Percentiles rank a stretch among this genome's conserved stretches.
phyloP scores from a whole-genome alignment of 2,797 vertebrate species.

The Amazona ochrocephala region DNA sequence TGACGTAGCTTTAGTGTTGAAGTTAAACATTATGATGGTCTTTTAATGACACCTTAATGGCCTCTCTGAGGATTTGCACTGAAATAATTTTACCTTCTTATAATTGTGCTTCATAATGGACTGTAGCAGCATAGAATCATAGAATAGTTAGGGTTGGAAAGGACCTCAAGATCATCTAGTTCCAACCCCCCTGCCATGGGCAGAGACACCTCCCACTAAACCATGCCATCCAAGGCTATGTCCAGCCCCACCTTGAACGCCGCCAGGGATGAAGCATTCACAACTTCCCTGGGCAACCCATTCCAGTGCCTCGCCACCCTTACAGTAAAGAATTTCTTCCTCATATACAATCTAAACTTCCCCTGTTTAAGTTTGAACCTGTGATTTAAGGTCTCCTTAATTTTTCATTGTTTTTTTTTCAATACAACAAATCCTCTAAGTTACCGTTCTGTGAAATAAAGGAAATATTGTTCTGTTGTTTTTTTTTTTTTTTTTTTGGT shows the following conservation, averaged over 20 bases:
- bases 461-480: not conserved
- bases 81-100: conserved; percentile 39
- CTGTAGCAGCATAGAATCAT: not conserved
- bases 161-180: too few relatives aligned
- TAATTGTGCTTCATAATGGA: not conserved
- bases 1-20: conserved; percentile 22
- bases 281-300: too few relatives aligned
- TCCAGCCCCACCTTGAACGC: too few relatives aligned
- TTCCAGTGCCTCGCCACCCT: too few relatives aligned
- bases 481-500: not conserved
- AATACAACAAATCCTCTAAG: not conserved
- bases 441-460: not conserved
- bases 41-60: conserved; percentile 62
- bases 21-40: conserved; percentile 28
- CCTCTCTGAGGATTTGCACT: conserved; percentile 24
- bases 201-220: too few relatives aligned
- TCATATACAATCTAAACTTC: too few relatives aligned
- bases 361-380: too few relatives aligned
- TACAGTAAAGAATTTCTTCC: too few relatives aligned
- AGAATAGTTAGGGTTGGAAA: too few relatives aligned
- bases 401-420: not conserved
- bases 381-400: not conserved
- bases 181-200: too few relatives aligned
- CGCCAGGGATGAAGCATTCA: too few relatives aligned
- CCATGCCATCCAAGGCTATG: too few relatives aligned